phyloP scores from a whole-genome alignment of 92 coral and sea anemone genomes.

The Heliopora coerulea region DNA sequence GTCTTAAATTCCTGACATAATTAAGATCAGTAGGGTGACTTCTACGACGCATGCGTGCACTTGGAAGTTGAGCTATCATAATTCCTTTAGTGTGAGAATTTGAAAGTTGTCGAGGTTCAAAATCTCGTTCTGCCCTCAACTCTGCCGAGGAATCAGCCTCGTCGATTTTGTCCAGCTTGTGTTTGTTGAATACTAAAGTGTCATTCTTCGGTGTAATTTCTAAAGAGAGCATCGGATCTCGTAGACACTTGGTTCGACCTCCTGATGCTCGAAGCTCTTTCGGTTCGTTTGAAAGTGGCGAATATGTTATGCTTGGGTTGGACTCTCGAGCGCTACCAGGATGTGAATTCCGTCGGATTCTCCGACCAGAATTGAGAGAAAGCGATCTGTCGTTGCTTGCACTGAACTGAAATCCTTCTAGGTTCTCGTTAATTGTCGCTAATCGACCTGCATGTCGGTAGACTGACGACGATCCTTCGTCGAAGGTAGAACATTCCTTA shows the following conservation, averaged over 20 bases:
- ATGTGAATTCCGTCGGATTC: conserved; percentile 20
- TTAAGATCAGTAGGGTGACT: too few relatives aligned
- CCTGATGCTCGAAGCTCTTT: background rate
- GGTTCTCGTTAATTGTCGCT: conserved; percentile 23
- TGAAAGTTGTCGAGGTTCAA: background rate
- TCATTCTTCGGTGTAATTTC: background rate
- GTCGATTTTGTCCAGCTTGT: conserved; percentile 25
- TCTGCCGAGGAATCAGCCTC: conserved; percentile 15
- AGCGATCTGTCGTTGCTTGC: background rate
- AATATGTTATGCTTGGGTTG: background rate
- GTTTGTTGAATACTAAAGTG: conserved; percentile 1
- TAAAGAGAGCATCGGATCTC: conserved; percentile 22
- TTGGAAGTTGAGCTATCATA: too few relatives aligned
- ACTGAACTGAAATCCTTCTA: conserved; percentile 15
- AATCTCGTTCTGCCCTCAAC: background rate
- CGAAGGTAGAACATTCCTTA: background rate
- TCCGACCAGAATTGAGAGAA: background rate
- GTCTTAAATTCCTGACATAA: too few relatives aligned
- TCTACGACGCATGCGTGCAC: too few relatives aligned
- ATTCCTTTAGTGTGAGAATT: too few relatives aligned
- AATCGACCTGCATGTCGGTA: background rate
- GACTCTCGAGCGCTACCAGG: conserved; percentile 1
- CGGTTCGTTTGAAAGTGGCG: background rate
- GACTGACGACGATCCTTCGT: background rate
- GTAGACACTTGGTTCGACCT: background rate